A percentile compares a stretch with the other conserved stretches of the same genome.
phyloP scores from a whole-genome alignment of 2,888 invertebrate genomes.

The Agrilus cyanescens region DNA sequence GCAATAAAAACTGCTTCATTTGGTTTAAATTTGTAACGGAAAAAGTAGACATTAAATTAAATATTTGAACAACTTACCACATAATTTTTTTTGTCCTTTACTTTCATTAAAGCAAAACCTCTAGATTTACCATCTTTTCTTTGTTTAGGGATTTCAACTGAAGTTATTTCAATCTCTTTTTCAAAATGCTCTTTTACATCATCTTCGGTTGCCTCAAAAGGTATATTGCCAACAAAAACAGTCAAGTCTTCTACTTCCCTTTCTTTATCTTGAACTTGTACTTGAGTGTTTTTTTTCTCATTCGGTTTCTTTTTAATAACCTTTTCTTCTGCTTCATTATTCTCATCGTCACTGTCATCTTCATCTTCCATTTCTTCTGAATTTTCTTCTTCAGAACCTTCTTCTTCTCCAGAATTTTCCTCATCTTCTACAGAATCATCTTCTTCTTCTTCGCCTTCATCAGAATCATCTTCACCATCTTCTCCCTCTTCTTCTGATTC shows the following conservation, averaged over 20 bases:
- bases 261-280: neutral
- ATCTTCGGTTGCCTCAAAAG: slow-evolving; percentile 29
- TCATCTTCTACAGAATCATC: slow-evolving; percentile 5
- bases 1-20: no score
- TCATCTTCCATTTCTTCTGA: slow-evolving; percentile 13
- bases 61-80: slow-evolving; percentile 28
- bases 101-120: slow-evolving; percentile 38
- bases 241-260: slow-evolving; percentile 14
- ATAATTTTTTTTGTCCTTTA: slow-evolving; percentile 31
- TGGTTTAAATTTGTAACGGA: no score
- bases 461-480: slow-evolving; percentile 12
- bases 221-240: slow-evolving; percentile 37
- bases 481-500: slow-evolving; percentile 11
- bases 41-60: neutral
- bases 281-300: slow-evolving; percentile 1
- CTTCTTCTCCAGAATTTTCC: slow-evolving; percentile 5
- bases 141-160: slow-evolving; percentile 32
- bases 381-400: slow-evolving; percentile 10
- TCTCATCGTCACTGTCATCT: slow-evolving; percentile 11
- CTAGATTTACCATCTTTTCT: slow-evolving; percentile 27
- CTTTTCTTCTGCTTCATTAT: slow-evolving; percentile 5
- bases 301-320: slow-evolving; percentile 7
- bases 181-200: slow-evolving; percentile 36
- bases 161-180: slow-evolving; percentile 30
- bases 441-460: slow-evolving; percentile 7